A percentile compares a stretch with the other conserved stretches of the same genome.
Conservation (phyloP, 2,113 vertebrate genomes). For the Marmota monax region DNA sequence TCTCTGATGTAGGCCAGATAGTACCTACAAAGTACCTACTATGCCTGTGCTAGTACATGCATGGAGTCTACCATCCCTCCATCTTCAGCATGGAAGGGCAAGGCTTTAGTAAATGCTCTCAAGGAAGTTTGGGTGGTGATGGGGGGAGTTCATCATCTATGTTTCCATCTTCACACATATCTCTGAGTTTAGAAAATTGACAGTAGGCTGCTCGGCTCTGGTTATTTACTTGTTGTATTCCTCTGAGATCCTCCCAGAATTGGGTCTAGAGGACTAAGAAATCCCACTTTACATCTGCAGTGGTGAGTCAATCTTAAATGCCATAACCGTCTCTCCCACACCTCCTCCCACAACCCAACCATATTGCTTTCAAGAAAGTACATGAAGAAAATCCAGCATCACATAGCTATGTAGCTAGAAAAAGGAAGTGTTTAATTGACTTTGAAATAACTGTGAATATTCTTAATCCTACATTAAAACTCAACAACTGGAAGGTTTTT, state of each 20-base stretch:
- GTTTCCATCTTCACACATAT: background rate
- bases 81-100: background rate
- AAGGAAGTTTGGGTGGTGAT: background rate
- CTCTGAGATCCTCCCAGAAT: background rate
- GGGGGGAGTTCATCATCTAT: background rate
- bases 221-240: background rate
- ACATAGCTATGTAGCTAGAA: background rate
- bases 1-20: background rate
- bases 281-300: background rate
- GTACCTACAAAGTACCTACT: background rate
- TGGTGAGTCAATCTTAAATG: background rate
- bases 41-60: background rate
- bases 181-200: background rate
- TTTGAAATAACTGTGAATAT: slow-evolving; percentile 15
- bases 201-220: background rate
- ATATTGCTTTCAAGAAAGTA: background rate
- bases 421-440: background rate
- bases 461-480: background rate
- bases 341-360: background rate
- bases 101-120: background rate
- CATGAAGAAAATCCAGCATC: slow-evolving; percentile 15
- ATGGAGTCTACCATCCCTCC: background rate
- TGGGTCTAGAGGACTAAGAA: background rate
- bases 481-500: background rate
- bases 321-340: background rate